These are phyloP conservation scores for Lacanobia wlatinum DNA, from an alignment of 2,888 invertebrate genomes.

Conservation along the genomic window DNA sequence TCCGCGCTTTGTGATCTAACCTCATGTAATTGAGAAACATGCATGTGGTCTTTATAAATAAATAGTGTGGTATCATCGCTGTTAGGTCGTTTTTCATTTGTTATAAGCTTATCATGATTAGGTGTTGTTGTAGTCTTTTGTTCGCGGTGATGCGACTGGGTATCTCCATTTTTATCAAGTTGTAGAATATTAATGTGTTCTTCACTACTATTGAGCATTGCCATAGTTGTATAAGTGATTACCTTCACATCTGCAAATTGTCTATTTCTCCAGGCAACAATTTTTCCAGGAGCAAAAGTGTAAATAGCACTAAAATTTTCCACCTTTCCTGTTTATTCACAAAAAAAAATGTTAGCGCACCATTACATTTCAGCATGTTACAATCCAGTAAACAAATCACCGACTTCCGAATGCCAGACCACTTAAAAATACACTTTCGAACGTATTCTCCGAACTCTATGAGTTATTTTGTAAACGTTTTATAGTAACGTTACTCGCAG, in stretches of 20 bases:
- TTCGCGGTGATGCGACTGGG: not conserved
- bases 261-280: not conserved
- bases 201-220: not conserved
- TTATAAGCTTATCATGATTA: not conserved
- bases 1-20: conserved; percentile 46
- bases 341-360: conserved; percentile 7
- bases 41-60: conserved; percentile 26
- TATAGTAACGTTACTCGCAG: conserved; percentile 36
- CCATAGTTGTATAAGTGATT: not conserved
- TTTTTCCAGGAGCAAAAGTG: not conserved
- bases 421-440: conserved; percentile 46
- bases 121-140: not conserved
- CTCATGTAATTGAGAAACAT: conserved; percentile 16
- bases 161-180: not conserved
- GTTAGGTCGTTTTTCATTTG: conserved; percentile 12
- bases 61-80: conserved; percentile 12
- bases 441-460: conserved; percentile 31
- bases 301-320: not conserved
- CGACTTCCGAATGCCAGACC: conserved; percentile 53
- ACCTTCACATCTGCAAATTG: not conserved
- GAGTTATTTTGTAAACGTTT: conserved; percentile 23
- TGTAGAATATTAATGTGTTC: not conserved
- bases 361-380: conserved; percentile 3
- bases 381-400: conserved; percentile 36
- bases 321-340: conserved; percentile 17